phyloP scores from a whole-genome alignment of 2,113 vertebrate genomes.

The Parotia lawesii region DNA sequence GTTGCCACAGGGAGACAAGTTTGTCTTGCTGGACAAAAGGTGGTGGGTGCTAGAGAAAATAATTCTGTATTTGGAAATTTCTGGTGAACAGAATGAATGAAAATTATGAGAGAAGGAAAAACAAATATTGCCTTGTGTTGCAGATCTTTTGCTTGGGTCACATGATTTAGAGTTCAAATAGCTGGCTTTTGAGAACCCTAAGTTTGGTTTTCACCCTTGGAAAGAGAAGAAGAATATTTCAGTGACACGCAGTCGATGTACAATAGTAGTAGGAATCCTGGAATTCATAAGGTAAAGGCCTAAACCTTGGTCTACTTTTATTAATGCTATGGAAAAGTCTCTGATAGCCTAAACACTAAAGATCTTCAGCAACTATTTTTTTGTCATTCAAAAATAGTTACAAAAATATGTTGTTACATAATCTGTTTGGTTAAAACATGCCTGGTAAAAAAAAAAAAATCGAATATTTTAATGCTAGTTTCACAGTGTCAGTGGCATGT shows the following conservation, averaged over 20 bases:
- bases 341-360: not conserved
- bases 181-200: not conserved
- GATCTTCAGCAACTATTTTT: not conserved
- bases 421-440: not conserved
- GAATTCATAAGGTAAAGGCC: not conserved
- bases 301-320: not conserved
- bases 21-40: slow-evolving; percentile 32
- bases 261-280: not conserved
- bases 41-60: slow-evolving; percentile 39
- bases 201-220: not conserved
- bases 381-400: not conserved
- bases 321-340: not conserved
- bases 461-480: not conserved
- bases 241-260: not conserved
- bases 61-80: slow-evolving; percentile 67
- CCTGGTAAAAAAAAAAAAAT: not conserved
- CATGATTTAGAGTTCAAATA: not conserved
- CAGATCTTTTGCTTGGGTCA: not conserved
- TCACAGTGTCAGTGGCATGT: not conserved
- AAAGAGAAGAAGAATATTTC: not conserved
- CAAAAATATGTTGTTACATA: not conserved
- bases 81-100: slow-evolving; percentile 16
- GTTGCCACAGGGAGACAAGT: slow-evolving; percentile 29
- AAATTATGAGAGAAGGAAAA: not conserved
- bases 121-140: not conserved